These are phyloP conservation scores for Hiodon tergisus DNA, from an alignment of 2,113 vertebrate species.

Conservation along the genomic window DNA sequence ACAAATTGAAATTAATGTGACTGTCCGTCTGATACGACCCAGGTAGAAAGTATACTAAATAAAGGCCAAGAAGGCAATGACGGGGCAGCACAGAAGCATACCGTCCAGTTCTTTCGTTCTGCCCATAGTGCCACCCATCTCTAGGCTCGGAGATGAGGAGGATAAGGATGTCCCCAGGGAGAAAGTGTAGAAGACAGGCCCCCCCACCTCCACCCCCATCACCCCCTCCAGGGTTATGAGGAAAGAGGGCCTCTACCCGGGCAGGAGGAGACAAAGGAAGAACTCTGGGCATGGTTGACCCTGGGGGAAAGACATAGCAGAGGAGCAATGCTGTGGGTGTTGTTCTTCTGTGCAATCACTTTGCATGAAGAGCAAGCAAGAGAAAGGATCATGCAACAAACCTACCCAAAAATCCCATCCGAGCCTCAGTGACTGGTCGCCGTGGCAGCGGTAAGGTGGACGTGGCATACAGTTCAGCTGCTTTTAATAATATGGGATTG, in stretches of 20 bases:
- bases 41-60: background rate
- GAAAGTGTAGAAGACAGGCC: conserved; percentile 67
- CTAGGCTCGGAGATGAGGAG: conserved; percentile 73
- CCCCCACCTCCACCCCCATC: conserved; percentile 33
- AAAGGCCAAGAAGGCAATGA: background rate
- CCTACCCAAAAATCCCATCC: conserved; percentile 61
- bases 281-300: conserved; percentile 67
- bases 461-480: conserved; percentile 57
- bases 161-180: conserved; percentile 63
- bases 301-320: conserved; percentile 37
- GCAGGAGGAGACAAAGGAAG: conserved; percentile 50
- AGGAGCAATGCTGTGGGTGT: background rate
- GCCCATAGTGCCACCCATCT: conserved; percentile 79
- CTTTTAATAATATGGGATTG: conserved; percentile 52
- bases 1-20: background rate
- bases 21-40: background rate
- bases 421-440: conserved; percentile 61
- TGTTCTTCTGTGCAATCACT: background rate
- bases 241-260: conserved; percentile 58
- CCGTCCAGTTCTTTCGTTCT: conserved; percentile 71
- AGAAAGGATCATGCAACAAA: background rate
- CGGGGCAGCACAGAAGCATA: conserved; percentile 32
- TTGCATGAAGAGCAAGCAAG: background rate
- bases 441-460: conserved; percentile 70
- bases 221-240: conserved; percentile 45